phyloP scores from a whole-genome alignment of 1,140 invertebrate genomes.

The Drosophila kurseongensis region DNA sequence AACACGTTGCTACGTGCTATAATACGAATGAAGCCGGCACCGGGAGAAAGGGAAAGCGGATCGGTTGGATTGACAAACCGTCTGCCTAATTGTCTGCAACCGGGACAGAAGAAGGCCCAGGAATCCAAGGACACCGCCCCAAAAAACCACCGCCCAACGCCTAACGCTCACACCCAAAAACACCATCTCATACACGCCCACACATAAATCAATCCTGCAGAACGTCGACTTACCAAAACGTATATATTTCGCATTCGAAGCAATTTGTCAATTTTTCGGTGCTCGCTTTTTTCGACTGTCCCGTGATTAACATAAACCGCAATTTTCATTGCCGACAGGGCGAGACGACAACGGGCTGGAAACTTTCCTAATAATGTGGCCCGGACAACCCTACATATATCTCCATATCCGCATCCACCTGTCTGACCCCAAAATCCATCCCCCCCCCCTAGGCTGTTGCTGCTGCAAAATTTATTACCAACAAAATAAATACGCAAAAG shows the following conservation, averaged over 20 bases:
- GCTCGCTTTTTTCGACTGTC: constrained; percentile 39
- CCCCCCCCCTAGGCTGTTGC: constrained; percentile 32
- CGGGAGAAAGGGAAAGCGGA: constrained; percentile 40
- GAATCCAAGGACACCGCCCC: constrained; percentile 9
- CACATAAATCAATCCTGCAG: constrained; percentile 70
- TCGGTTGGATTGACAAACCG: constrained; percentile 35
- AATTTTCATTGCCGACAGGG: constrained; percentile 60
- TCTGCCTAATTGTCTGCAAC: constrained; percentile 69
- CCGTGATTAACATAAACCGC: constrained; percentile 77
- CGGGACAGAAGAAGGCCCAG: constrained; percentile 9
- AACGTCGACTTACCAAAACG: constrained; percentile 5
- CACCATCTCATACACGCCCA: constrained; percentile 26
- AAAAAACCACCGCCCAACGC: not conserved
- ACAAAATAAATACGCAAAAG: constrained; percentile 79
- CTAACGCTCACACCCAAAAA: constrained; percentile 19
- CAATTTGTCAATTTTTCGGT: constrained; percentile 76
- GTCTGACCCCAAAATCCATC: constrained; percentile 14
- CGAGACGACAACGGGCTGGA: constrained; percentile 46
- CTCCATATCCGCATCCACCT: constrained; percentile 54
- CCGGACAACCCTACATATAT: constrained; percentile 35
- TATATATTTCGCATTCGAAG: constrained; percentile 35
- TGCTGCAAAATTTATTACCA: constrained; percentile 65
- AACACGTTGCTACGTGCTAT: constrained; percentile 77
- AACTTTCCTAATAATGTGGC: constrained; percentile 73
- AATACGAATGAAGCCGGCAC: constrained; percentile 46